A percentile compares a stretch with the other conserved stretches of the same genome.
phyloP scores from a whole-genome alignment of 2,888 invertebrate species.

The Eurois occulta region DNA sequence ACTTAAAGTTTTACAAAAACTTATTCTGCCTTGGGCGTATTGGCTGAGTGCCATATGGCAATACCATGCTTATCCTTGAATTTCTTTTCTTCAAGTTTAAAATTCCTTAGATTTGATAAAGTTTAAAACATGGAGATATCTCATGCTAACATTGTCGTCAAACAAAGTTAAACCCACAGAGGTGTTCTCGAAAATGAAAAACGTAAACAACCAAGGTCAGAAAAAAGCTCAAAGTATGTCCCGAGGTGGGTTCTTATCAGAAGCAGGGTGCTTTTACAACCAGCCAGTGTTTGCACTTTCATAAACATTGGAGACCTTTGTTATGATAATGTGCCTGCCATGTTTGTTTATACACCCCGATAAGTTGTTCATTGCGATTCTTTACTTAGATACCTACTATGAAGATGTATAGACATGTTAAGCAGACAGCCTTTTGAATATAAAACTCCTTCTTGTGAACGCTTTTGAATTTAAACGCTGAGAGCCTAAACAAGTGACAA shows the following conservation, averaged over 20 bases:
- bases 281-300: constrained; percentile 76
- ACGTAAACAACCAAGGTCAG: constrained; percentile 52
- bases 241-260: constrained; percentile 69
- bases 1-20: constrained; percentile 44
- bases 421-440: neutral
- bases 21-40: constrained; percentile 38
- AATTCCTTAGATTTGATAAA: constrained; percentile 37
- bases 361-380: constrained; percentile 59
- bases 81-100: constrained; percentile 33
- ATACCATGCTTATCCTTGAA: constrained; percentile 39
- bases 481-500: neutral
- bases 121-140: constrained; percentile 44
- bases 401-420: constrained; percentile 25
- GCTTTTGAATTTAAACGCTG: neutral
- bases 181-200: constrained; percentile 47
- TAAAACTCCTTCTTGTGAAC: neutral
- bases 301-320: constrained; percentile 75
- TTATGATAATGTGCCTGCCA: constrained; percentile 67
- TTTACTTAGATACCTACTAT: constrained; percentile 37
- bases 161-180: constrained; percentile 42
- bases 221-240: constrained; percentile 59
- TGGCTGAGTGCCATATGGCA: constrained; percentile 47
- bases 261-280: constrained; percentile 74
- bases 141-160: constrained; percentile 50
- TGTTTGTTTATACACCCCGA: constrained; percentile 71